phyloP scores from a whole-genome alignment of 1,140 invertebrate species.

The Hylyphantes graminicola region DNA sequence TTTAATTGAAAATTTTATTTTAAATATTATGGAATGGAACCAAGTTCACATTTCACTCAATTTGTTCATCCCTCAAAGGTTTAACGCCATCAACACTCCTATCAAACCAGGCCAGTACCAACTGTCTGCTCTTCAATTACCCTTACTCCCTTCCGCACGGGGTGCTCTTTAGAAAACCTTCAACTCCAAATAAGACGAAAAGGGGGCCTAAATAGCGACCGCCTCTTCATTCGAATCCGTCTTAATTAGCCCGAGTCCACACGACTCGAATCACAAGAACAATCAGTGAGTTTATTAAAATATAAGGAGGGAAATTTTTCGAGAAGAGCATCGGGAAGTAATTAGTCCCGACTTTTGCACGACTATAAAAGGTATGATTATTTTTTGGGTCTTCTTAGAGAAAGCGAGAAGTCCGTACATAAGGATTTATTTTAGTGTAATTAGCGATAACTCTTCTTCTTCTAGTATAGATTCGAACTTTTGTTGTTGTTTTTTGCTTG shows the following conservation, averaged over 20 bases:
- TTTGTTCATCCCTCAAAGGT: no score
- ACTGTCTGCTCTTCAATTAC: no score
- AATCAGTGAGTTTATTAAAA: slow-evolving; percentile 54
- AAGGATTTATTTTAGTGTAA: slow-evolving; percentile 38
- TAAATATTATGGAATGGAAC: no score
- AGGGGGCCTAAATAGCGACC: not conserved
- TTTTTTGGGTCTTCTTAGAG: not conserved
- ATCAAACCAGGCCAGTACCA: no score
- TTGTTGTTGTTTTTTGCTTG: no score
- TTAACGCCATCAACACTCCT: no score
- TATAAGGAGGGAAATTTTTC: slow-evolving; percentile 39
- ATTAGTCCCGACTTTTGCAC: slow-evolving; percentile 29
- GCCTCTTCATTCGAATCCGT: slow-evolving; percentile 35
- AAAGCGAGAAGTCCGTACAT: slow-evolving; percentile 33
- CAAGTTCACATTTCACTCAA: no score
- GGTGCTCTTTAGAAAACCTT: slow-evolving; percentile 16
- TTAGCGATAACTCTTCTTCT: slow-evolving; percentile 20
- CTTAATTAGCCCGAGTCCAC: slow-evolving; percentile 49
- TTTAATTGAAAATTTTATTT: no score
- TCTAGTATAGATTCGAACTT: no score
- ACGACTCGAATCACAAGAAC: slow-evolving; percentile 48
- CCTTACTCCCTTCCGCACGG: not conserved
- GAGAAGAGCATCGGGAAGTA: slow-evolving; percentile 41
- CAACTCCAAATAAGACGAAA: slow-evolving; percentile 9
- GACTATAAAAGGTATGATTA: not conserved